Base-by-base conservation (phyloP, 2,113 vertebrate species). In the Petaurus breviceps region DNA sequence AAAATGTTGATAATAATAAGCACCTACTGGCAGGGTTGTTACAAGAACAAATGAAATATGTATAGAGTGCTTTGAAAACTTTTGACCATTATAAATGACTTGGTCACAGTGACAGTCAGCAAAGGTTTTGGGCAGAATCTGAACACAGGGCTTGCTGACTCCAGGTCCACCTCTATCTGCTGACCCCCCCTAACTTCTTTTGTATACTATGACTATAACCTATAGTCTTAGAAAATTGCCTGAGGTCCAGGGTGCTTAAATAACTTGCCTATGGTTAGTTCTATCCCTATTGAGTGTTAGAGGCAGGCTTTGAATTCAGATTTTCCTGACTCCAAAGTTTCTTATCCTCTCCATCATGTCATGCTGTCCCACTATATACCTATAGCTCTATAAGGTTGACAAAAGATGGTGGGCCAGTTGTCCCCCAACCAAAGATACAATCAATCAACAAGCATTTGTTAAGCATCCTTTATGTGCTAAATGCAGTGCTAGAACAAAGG, bases 361-460 rank as follows among this genome's bases (percentile, higher is more conserved):
- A 68, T 37, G 28, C 61, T 68, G 12, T 31, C 3, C 31, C 47
- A 49, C 61, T 55, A 55, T 55, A 55, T 55, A 55, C 6, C 24
- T 55, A 55, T 49, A 25, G 54, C 55, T 57, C 55, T 57, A 28
- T 3, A 31, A 31, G 28, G 9, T 31, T 61, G 31, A 61, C 10
- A 12, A 61, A n/a, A 19, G 3, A 19, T 77, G 61, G 61, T 77
- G 14, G 61, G 2, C 61, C 61, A 77, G 16, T 77, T 77, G 61
- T n/a, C 61, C 16, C 4, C 14, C 61, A 77, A n/a, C 28, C 31
- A 77, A 61, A 77, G 61, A 4, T n/a, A 37, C 12, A 68, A 61
- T 68, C 51, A 84, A 84, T 92, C 51, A 50, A 54, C 22, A 61
- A 53, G 43, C 24, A 95, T 43, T 51, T 90, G 52, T 94, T 93